phyloP scores from a whole-genome alignment of 2,888 invertebrate genomes.

The Lysandra bellargus region DNA sequence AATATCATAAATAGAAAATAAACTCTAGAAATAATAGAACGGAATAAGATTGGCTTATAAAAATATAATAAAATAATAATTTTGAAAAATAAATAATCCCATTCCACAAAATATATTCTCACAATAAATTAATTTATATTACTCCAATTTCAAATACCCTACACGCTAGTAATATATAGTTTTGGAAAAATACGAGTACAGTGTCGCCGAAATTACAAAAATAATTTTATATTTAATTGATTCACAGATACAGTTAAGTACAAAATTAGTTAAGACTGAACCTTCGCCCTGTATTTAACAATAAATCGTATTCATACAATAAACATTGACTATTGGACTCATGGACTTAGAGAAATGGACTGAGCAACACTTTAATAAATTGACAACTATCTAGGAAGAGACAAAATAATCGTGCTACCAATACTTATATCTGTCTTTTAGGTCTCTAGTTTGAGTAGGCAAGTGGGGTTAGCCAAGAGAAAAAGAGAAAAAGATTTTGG shows the following conservation, averaged over 20 bases:
- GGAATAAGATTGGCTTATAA: background rate
- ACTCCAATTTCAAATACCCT: constrained; percentile 13
- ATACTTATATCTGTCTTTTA: no score
- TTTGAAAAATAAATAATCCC: constrained; percentile 25
- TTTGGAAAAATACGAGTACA: constrained; percentile 7
- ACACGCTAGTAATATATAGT: background rate
- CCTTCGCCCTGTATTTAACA: background rate
- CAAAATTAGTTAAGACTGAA: constrained; percentile 2
- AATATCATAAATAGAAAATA: constrained; percentile 8
- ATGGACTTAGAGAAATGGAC: background rate
- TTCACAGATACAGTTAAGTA: constrained; percentile 15
- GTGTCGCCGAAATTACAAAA: constrained; percentile 19
- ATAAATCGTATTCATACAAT: background rate
- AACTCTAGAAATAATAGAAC: background rate
- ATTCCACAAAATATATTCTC: constrained; percentile 1
- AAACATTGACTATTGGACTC: constrained; percentile 14
- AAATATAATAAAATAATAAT: constrained; percentile 5
- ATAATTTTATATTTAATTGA: constrained; percentile 19
- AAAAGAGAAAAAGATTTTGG: no score
- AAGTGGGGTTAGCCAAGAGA: no score
- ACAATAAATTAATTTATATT: constrained; percentile 17
- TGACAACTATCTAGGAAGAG: background rate
- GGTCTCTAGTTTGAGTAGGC: no score
- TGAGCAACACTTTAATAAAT: background rate
- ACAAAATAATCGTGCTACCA: no score